These are phyloP conservation scores for Hyaena hyaena DNA, from an alignment of 2,113 vertebrate genomes.

Conservation along the genomic window DNA sequence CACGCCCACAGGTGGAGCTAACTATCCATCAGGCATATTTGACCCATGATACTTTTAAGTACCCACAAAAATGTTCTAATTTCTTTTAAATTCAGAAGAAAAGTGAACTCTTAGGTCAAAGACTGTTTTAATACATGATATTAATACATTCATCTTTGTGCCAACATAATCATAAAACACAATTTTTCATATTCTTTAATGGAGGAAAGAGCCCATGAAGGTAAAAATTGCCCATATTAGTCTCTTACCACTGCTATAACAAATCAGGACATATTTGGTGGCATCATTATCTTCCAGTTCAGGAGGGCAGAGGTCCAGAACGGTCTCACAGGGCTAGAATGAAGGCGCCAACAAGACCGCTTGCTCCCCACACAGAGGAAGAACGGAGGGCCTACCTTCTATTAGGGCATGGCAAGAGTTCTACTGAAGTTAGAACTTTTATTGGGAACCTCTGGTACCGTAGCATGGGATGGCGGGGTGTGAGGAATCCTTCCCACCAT, in stretches of 20 bases:
- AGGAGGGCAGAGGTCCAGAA: slow-evolving; percentile 6
- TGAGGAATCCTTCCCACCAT: neutral
- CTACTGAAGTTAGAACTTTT: neutral
- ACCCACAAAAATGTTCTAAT: slow-evolving; percentile 7
- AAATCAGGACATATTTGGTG: neutral
- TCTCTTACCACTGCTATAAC: neutral
- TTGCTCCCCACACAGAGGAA: neutral
- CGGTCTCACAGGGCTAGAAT: neutral
- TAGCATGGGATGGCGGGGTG: neutral
- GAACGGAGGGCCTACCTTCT: neutral
- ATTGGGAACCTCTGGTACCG: neutral
- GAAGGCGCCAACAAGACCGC: neutral
- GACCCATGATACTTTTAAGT: neutral
- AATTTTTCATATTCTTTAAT: slow-evolving; percentile 16
- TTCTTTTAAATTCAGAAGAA: slow-evolving; percentile 35
- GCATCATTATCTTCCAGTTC: neutral
- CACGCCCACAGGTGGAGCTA: neutral
- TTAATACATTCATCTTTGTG: neutral
- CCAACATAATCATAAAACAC: neutral
- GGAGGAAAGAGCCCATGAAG: neutral
- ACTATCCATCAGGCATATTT: neutral
- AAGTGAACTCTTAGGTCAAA: neutral
- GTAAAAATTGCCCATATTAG: neutral
- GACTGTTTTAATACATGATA: neutral
- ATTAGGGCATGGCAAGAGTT: too few species aligned